Evolutionary conservation across 2,113 vertebrate genomes (phyloP), one percentile per base, ranked within the genome.

Genomic region (Struthio camelus): DNA sequence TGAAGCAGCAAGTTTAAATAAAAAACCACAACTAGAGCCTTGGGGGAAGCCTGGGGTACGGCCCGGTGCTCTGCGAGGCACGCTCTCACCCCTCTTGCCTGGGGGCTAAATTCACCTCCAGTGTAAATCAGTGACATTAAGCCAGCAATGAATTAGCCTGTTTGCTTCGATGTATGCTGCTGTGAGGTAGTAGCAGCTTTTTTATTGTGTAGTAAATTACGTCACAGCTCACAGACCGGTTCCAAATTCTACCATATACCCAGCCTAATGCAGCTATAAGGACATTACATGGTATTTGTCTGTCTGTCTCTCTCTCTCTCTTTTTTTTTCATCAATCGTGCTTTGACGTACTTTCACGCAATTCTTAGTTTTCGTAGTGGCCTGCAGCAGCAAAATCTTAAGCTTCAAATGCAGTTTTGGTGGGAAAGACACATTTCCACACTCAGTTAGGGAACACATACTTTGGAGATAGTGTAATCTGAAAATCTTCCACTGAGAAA

Each of bases 391-490:
- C n/a, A n/a, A n/a, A n/a, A n/a, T n/a, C n/a, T n/a, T n/a, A n/a
- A n/a, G n/a, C n/a, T n/a, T n/a, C n/a, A n/a, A n/a, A n/a, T n/a
- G n/a, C n/a, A n/a, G n/a, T n/a, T n/a, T 89, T 84, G 42, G 46
- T 95, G 87, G 80, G 67, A 89, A 95, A 87, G 85, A 81, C 20
- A 91, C 54, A 86, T 79, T 86, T 91, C 90, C 84, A 89, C 66
- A 77, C 27, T 87, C 32, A 46, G 53, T 67, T 14, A 80, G 75
- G 40, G 89, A 92, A 84, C 64, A 70, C 92, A 95, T 94, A 94
- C 27, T 92, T 94, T 32, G 69, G 44, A 78, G 72, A 78, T 58
- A 79, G 22, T 44, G 94, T 94, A 94, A 96, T 93, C 38, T 80
- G 42, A 87, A 90, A 85, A 80, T 87, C 48, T 92, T 84, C 67